These are phyloP conservation scores for Dipodomys merriami DNA, from an alignment of 2,113 vertebrate genomes.

Conservation along the genomic window DNA sequence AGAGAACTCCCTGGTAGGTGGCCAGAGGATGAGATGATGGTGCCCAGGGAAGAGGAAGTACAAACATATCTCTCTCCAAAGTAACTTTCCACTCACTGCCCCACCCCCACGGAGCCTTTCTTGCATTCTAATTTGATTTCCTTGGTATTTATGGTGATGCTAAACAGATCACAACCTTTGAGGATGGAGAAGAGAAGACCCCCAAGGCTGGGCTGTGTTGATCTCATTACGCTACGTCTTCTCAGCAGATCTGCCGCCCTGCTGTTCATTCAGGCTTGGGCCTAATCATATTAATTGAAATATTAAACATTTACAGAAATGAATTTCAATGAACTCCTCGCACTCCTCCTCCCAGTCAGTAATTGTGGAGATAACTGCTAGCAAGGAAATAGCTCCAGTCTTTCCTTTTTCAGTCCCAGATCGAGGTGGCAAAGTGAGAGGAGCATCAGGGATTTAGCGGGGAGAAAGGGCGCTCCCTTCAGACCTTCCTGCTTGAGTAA, in stretches of 20 bases:
- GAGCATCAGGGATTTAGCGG: background rate
- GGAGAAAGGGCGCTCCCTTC: background rate
- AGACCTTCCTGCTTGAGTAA: background rate
- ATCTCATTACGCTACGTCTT: constrained; percentile 75
- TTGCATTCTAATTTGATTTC: constrained; percentile 71
- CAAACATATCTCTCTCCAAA: constrained; percentile 13
- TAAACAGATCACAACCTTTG: constrained; percentile 68
- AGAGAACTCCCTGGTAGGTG: background rate
- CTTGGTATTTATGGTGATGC: constrained; percentile 68
- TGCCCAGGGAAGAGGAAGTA: background rate
- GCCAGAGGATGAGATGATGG: background rate
- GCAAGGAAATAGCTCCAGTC: background rate
- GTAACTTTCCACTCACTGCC: constrained; percentile 63
- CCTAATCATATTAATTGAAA: constrained; percentile 79
- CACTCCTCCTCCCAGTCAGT: constrained; percentile 51
- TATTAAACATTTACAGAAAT: constrained; percentile 76
- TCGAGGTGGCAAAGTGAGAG: background rate
- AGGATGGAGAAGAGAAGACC: constrained; percentile 62
- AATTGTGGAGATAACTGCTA: constrained; percentile 2
- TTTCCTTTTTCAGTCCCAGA: background rate
- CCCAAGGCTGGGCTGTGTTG: constrained; percentile 30
- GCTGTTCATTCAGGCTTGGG: constrained; percentile 63
- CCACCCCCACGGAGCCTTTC: background rate
- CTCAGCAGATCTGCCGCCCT: constrained; percentile 75
- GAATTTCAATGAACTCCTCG: constrained; percentile 68